These are phyloP conservation scores for Mystacornis crossleyi DNA, from an alignment of 2,113 vertebrate genomes.

Conservation along the genomic window DNA sequence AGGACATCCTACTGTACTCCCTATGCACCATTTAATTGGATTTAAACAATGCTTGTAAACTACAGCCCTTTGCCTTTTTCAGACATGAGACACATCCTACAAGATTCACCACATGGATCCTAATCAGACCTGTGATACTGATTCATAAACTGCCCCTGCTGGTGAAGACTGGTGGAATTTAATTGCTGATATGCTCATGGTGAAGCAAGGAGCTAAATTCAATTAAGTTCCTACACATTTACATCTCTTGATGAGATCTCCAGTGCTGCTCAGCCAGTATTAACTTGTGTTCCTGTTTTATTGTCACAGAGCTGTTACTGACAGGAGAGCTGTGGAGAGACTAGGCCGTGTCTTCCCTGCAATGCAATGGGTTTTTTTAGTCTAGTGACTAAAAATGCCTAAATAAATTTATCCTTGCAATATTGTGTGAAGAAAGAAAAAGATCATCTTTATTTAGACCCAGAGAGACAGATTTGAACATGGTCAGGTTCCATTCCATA, in stretches of 20 bases:
- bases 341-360: background rate
- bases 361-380: background rate
- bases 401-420: background rate
- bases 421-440: background rate
- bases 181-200: background rate
- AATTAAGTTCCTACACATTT: background rate
- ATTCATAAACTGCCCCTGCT: background rate
- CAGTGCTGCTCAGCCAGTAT: background rate
- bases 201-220: background rate
- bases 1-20: background rate
- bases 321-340: background rate
- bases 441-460: background rate
- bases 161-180: background rate
- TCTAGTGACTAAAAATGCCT: background rate
- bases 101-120: background rate
- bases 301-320: background rate
- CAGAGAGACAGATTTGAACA: background rate
- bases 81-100: background rate
- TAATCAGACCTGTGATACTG: background rate
- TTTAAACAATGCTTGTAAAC: background rate
- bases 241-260: background rate
- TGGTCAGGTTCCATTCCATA: background rate
- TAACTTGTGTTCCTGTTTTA: background rate
- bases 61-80: background rate
- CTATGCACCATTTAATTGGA: background rate